Evolutionary conservation across 2,113 vertebrate genomes (phyloP).

Genomic region (Myiozetetes cayanensis): DNA sequence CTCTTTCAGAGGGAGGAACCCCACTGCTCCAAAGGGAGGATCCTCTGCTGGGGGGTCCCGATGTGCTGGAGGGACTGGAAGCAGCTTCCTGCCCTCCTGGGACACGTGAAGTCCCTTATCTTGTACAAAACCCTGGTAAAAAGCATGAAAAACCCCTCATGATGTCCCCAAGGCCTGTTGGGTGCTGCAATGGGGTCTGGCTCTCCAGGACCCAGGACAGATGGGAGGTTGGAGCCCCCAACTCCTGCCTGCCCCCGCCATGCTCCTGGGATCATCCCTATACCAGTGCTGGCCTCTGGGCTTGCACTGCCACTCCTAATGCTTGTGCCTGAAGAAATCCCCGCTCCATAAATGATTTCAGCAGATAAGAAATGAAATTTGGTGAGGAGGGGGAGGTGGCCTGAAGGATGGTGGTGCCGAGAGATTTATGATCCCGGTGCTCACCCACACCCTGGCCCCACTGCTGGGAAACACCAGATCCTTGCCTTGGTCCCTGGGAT

Average conservation of each 20-base stretch:
- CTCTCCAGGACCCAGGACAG: background rate
- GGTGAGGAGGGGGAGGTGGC: slow-evolving; percentile 28
- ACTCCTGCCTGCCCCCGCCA: rapidly evolving
- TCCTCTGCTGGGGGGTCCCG: background rate
- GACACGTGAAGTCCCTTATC: rapidly evolving
- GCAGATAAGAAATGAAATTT: slow-evolving; percentile 59
- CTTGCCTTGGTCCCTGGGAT: background rate
- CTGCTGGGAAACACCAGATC: background rate
- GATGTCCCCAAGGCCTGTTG: background rate
- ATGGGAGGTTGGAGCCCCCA: rapidly evolving
- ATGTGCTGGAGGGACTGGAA: background rate
- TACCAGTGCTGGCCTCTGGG: no score
- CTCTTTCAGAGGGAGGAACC: background rate
- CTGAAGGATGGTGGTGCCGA: background rate
- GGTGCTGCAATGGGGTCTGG: background rate
- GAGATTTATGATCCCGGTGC: background rate
- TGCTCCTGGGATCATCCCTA: rapidly evolving
- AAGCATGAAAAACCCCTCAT: rapidly evolving
- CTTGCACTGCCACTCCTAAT: background rate
- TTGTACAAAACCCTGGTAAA: background rate
- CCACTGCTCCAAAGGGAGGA: background rate
- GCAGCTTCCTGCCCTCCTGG: background rate
- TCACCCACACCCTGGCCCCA: background rate
- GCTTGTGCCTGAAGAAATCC: background rate
- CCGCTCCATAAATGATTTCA: slow-evolving; percentile 21